Evolutionary conservation across 2,113 vertebrate species (phyloP), one percentile per base, ranked within the genome.

Genomic region (Castor canadensis): DNA sequence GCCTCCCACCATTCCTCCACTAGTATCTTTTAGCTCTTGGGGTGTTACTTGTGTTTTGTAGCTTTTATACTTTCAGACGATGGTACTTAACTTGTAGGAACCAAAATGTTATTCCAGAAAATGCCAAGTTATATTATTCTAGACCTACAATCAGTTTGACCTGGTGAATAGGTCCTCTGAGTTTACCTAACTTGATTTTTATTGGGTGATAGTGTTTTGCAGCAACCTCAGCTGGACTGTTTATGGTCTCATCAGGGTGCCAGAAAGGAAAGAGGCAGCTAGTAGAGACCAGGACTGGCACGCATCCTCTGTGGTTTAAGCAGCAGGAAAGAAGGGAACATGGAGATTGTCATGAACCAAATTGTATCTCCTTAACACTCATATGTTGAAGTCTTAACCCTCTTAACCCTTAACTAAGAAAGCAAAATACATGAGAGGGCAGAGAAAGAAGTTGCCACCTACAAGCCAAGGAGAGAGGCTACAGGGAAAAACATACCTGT

Each of bases 21-120:
- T 87, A 35, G 4, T 6, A 22, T 58, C 35, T 71, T 95, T 73
- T 56, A 52, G 45, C 40, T 73, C 15, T 73, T 52, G 22, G 4
- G 28, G 47, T 67, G 11, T 66, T 43, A 77, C 9, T 76, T 26
- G 22, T 52, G 9, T 77, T 49, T 66, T 64, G 15, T 58, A 56
- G 20, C 24, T 89, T 73, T 86, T 87, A 54, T 58, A 69, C 8
- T 58, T 24, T 73, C 54, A 67, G 5, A 92, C 89, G 11, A 24
- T 47, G 13, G 17, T 54, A 38, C 9, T 89, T 95, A 76, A 24
- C 80, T 90, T 93, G 38, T 6, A 73, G 58, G 7, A 89, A 56
- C 3, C 20, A 83, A 96, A 79, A 62, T 58, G 38, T 49, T 83
- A 60, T 84, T 60, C n/a, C 92, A 60, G 58, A 79, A 82, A 71